Percentiles rank a stretch among this genome's conserved stretches.
These are phyloP conservation scores for Machaerirhynchus nigripectus DNA, from an alignment of 2,113 vertebrate species.

Conservation along the genomic window DNA sequence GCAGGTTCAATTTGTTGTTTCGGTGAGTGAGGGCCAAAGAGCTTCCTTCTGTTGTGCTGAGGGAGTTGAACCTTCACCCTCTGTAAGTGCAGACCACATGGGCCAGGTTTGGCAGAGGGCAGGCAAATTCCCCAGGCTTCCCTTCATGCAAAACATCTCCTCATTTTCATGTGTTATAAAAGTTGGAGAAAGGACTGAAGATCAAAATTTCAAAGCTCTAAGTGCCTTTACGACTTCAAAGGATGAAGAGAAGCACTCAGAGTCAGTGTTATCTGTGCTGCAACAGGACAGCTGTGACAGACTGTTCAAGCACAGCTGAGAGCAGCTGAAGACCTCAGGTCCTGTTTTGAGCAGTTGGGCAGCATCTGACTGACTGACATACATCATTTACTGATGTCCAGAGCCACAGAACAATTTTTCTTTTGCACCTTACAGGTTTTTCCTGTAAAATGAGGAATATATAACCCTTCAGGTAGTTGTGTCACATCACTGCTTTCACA, in stretches of 20 bases:
- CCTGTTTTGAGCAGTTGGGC: background rate
- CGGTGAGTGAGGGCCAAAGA: rapidly evolving
- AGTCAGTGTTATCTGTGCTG: background rate
- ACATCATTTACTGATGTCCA: background rate
- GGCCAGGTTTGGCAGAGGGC: background rate
- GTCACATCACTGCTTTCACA: background rate
- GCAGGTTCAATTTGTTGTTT: slow-evolving; percentile 34
- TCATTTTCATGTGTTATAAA: background rate
- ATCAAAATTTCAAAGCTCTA: background rate
- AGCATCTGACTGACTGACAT: background rate
- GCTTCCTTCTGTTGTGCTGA: background rate
- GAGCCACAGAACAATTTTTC: background rate
- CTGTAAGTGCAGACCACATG: rapidly evolving
- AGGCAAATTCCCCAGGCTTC: background rate
- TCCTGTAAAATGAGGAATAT: background rate
- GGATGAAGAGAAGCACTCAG: background rate
- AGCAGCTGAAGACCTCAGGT: background rate
- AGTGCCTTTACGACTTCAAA: background rate
- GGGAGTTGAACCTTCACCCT: background rate
- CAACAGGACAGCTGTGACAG: background rate
- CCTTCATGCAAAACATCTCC: background rate
- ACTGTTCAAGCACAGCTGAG: background rate
- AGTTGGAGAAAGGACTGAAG: background rate
- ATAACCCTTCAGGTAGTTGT: background rate
- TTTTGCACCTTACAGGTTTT: background rate